Conservation (phyloP, 1,140 invertebrate genomes). For the Apis mellifera region Amel_HAv3.1 CM009936.2:15768501-15769000, state of each 20-base stretch:
- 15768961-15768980: no score
- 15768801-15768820: no score
- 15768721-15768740: neutral
- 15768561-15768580: no score
- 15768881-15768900: neutral
- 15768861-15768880: neutral
- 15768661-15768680: neutral
- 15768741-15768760: neutral
- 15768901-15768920: no score
- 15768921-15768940: no score
- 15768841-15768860: neutral
- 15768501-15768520: no score
- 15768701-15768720: neutral
- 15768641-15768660: neutral
- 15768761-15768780: neutral
- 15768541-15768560: no score
- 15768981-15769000: no score
- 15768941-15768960: no score
- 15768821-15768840: neutral
- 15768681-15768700: neutral
- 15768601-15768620: no score
- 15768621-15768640: neutral
- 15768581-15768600: no score
- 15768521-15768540: no score
- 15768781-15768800: neutral